These are phyloP conservation scores for Cosmia trapezina DNA, from an alignment of 2,888 invertebrate genomes.

Conservation along the genomic window DNA sequence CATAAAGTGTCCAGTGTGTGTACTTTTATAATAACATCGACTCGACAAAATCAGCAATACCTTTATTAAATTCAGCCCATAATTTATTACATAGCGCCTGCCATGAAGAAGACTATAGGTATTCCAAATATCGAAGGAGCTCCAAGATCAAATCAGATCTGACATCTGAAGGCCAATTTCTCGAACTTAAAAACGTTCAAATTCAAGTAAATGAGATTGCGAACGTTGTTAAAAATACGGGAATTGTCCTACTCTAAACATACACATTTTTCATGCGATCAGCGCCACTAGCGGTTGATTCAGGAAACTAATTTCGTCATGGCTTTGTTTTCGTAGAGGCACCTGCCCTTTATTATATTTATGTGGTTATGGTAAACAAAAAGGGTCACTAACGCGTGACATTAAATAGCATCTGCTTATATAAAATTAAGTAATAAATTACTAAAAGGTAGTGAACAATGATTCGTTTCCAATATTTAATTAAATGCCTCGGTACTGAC, in stretches of 20 bases:
- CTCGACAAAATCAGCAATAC: not conserved
- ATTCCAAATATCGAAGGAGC: not conserved
- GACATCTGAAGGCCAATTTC: no score
- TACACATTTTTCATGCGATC: not conserved
- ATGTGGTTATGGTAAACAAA: not conserved
- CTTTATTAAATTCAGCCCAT: not conserved
- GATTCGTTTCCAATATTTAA: slow-evolving; percentile 4
- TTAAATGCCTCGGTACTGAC: slow-evolving; percentile 93
- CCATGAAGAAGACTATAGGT: not conserved
- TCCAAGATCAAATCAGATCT: not conserved
- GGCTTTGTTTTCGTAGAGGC: not conserved
- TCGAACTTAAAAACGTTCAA: no score
- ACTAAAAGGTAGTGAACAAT: slow-evolving; percentile 29
- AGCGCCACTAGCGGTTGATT: slow-evolving; percentile 13
- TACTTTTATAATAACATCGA: not conserved
- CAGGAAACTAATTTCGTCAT: not conserved
- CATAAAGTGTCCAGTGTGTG: not conserved
- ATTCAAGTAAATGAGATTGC: no score
- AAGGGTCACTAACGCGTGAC: not conserved
- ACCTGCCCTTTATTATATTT: no score
- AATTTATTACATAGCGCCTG: not conserved
- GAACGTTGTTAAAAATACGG: no score
- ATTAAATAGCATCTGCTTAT: slow-evolving; percentile 10
- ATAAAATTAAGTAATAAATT: slow-evolving; percentile 45
- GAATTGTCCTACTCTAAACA: no score